Evolutionary conservation across 64 coral and sea anemone genomes (phyloP), one percentile per base, ranked within the genome.

Genomic region (Cladopsammia gracilis): DNA sequence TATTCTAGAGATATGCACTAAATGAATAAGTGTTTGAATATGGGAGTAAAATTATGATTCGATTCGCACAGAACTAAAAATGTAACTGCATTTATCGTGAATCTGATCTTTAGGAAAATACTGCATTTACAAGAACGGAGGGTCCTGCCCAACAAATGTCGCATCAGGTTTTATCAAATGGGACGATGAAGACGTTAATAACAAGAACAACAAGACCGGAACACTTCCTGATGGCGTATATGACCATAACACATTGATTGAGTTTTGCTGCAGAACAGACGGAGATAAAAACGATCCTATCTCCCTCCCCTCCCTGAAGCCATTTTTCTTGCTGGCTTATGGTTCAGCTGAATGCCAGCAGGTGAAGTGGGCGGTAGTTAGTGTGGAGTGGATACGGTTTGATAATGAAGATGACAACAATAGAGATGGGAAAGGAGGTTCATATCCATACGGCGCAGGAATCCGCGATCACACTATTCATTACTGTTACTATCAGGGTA

Each of bases 401-500:
- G 56, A 82, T 14, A 83, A 77, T 26, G 77, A 82, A 71, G 12
- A 58, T 25, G 68, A 65, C 20, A 15, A 16, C 12, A 83, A 44
- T 0, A 18, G 10, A 19, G 68, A 65, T 10, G 7, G 25, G 4
- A 48, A 43, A 34, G 7, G 4, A 48, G 79, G 59, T 0, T 3
- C 26, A 43, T 49, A 82, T 46, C 89, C 89, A 10, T 49, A 72
- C 13, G 10, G 65, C 7, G 77, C 77, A 45, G 20, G 48, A 26
- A 12, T 3, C 13, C 6, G 23, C 6, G 43, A 69, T 20, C 65
- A 68, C 6, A 82, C 25, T 0, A 70, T 91, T 56, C 66, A 71
- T 18, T 91, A 91, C 52, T 91, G 89, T 71, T 91, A 91, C 23
- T 91, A 91, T 44, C 89, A 22, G 13, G 77, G 89, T 91, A 52